Conservation (phyloP, 2,888 invertebrate genomes). For the Gandaritis pyraliata region DNA sequence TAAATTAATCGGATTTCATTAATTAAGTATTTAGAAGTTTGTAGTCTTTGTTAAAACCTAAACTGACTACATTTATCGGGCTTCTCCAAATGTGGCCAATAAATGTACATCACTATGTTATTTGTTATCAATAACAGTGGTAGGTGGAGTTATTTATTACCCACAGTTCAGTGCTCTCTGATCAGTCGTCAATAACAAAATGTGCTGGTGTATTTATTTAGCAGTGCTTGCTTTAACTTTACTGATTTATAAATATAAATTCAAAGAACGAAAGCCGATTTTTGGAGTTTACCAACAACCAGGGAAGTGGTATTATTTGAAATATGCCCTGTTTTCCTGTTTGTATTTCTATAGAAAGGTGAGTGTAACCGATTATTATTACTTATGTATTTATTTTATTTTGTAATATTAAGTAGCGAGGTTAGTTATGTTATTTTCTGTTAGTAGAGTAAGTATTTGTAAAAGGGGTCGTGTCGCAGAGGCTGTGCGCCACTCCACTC, state of each 20-base stretch:
- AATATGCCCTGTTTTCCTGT: slow-evolving; percentile 82
- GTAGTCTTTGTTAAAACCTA: not conserved
- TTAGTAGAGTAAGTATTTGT: too few species aligned
- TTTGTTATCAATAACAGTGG: slow-evolving; percentile 10
- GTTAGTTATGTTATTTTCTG: too few species aligned
- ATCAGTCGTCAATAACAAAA: slow-evolving; percentile 38
- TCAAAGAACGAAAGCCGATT: slow-evolving; percentile 77
- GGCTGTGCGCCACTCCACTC: too few species aligned
- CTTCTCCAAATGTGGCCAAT: not conserved
- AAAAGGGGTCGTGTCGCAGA: too few species aligned
- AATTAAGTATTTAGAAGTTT: not conserved
- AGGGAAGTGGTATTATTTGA: slow-evolving; percentile 86
- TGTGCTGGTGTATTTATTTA: slow-evolving; percentile 43
- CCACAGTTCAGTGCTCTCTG: slow-evolving; percentile 30
- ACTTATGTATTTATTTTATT: too few species aligned
- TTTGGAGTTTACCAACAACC: slow-evolving; percentile 85
- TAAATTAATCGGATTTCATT: slow-evolving; percentile 3
- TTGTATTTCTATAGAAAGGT: slow-evolving; percentile 84
- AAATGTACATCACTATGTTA: slow-evolving; percentile 27
- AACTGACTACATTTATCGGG: not conserved
- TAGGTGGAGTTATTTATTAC: not conserved
- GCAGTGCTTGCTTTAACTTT: slow-evolving; percentile 50
- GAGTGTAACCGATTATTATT: too few species aligned
- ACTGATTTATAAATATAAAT: slow-evolving; percentile 54
- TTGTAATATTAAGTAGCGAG: too few species aligned